Base-by-base conservation (phyloP, 2,888 invertebrate genomes). In the Tenthredo scrophulariae region DNA sequence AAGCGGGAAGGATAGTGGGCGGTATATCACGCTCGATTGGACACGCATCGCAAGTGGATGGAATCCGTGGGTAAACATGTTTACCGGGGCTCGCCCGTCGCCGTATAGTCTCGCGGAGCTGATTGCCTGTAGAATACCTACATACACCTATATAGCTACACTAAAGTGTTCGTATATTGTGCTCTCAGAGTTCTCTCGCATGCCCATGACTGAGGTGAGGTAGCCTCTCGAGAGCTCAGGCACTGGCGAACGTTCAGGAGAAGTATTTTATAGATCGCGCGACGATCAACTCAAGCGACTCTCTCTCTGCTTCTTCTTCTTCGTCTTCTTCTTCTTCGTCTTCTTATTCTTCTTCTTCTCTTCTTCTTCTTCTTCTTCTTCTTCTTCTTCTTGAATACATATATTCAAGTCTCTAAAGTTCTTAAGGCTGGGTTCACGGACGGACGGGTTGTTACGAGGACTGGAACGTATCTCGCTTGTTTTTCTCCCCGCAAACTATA, bases 61-160 rank as follows among this genome's bases (percentile, higher is more conserved):
- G 83, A 83, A 70, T 83, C 83, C 83, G 83, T 83, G 83, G 83
- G 83, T 83, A 83, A 83, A 83, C 83, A 83, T 83, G 83, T 83
- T 83, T 83, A 83, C 83, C 83, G 83, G 50, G 83, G 83, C 83
- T 67, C 46, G 65, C 67, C 83, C 67, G 83, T 83, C 83, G 83
- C 83, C 83, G 83, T 65, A 83, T 43, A 83, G 83, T 83, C 83
- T 83, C 83, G 83, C 83, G 83, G 83, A 67, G 62, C 54, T 83
- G 29, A 33, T 83, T 67, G 67, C 43, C 80, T 80, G 43, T 40
- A 80, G 80, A 80, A 80, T 79, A 67, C 40, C 10, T 75, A 80
- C 80, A 80, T 37, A 58, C 33, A 37, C 46, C 54, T 15, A 40
- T 50, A 26, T 75, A 43, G 15, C 15, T 46, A 43, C 29, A 46